Conservation (phyloP, 2,797 vertebrate genomes). For the Pelobates cultripes region DNA sequence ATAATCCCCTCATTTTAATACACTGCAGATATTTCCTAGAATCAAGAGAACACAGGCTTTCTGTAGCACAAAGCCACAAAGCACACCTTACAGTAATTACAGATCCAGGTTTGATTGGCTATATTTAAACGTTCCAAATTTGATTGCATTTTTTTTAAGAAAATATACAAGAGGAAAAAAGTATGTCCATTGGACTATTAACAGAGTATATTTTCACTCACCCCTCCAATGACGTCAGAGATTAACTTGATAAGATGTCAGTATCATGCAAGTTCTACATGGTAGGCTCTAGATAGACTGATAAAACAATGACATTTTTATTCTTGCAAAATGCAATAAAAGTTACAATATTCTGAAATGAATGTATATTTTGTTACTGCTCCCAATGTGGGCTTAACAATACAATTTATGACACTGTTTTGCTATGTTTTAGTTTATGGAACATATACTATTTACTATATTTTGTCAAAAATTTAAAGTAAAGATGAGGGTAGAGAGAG, state of each 20-base stretch:
- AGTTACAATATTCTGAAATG: conserved; percentile 28
- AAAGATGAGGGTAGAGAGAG: too few species aligned
- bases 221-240: conserved; percentile 59
- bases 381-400: conserved; percentile 34
- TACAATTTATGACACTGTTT: too few species aligned
- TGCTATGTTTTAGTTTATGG: too few species aligned
- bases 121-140: conserved; percentile 58
- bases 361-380: conserved; percentile 18
- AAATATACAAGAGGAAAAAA: conserved; percentile 61
- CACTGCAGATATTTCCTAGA: conserved; percentile 18
- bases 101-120: conserved; percentile 50
- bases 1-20: conserved; percentile 4
- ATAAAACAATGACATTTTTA: conserved; percentile 44
- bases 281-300: conserved; percentile 12
- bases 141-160: conserved; percentile 52
- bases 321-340: conserved; percentile 17
- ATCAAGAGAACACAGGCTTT: conserved; percentile 8
- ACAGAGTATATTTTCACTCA: conserved; percentile 55
- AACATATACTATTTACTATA: too few species aligned
- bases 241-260: conserved; percentile 53
- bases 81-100: conserved; percentile 26
- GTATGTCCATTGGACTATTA: conserved; percentile 44
- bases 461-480: too few species aligned
- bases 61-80: conserved; percentile 22
- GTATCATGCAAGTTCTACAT: neutral